Conservation (phyloP, 2,888 invertebrate species). For the Phytoseiulus persimilis region DNA sequence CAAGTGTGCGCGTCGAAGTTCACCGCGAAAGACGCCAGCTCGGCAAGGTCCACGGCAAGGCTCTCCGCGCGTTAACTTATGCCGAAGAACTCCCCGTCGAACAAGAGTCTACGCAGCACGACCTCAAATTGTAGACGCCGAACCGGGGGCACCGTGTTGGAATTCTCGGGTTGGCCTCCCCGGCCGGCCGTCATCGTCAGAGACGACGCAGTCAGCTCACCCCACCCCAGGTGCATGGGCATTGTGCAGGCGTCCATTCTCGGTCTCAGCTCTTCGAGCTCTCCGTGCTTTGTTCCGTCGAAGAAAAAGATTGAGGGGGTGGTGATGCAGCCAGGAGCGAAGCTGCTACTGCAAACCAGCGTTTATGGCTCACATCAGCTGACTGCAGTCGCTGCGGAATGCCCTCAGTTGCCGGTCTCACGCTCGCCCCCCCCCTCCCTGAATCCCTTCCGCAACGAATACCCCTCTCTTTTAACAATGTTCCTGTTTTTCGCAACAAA, state of each 20-base stretch:
- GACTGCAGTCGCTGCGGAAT: not conserved
- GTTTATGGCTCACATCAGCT: not conserved
- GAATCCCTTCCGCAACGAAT: not conserved
- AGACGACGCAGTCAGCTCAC: not conserved
- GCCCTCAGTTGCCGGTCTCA: not conserved
- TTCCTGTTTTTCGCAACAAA: not conserved
- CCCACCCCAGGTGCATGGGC: conserved; percentile 5
- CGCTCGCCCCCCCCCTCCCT: not conserved
- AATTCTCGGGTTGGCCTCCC: not conserved
- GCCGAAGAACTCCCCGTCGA: not conserved
- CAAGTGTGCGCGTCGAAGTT: too few relatives aligned
- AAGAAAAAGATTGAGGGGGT: not conserved
- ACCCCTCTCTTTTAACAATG: not conserved
- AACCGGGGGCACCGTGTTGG: not conserved
- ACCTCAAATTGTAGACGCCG: not conserved
- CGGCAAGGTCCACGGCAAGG: not conserved
- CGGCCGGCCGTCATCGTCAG: not conserved
- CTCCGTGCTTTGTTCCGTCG: not conserved
- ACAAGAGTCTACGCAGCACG: not conserved
- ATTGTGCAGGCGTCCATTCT: conserved; percentile 5
- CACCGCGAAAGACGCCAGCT: not conserved
- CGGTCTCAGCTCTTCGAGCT: not conserved
- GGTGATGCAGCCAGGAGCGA: not conserved
- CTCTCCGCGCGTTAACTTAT: not conserved
- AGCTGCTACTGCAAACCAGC: not conserved